Percentiles rank a stretch among this genome's conserved stretches.
These are phyloP conservation scores for Sciurus vulgaris DNA, from an alignment of 2,797 vertebrate species.

Conservation along the genomic window DNA sequence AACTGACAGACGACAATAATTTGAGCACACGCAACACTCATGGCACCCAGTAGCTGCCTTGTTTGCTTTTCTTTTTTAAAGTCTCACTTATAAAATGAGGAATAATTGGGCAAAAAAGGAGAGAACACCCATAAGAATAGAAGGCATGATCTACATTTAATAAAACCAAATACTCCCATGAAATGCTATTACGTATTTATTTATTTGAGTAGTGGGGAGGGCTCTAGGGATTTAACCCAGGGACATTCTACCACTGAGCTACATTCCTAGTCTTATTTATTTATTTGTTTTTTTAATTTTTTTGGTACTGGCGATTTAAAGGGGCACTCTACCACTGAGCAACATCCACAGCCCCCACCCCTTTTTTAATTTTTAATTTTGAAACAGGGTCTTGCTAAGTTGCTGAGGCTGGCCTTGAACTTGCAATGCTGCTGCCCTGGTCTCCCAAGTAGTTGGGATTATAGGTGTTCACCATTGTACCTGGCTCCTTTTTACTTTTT, in stretches of 20 bases:
- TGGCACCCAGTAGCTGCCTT: background rate
- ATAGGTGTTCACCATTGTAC: too few species aligned
- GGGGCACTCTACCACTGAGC: too few species aligned
- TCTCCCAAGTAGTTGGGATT: too few species aligned
- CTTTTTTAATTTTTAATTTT: too few species aligned
- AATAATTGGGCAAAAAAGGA: constrained; percentile 4
- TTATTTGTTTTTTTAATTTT: too few species aligned
- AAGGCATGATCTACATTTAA: constrained; percentile 23
- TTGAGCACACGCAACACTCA: constrained; percentile 1
- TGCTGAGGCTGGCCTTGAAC: too few species aligned
- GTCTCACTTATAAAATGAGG: constrained; percentile 35
- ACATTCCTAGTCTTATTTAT: background rate
- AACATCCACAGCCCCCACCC: too few species aligned
- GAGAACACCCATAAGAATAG: background rate
- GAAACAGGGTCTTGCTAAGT: too few species aligned
- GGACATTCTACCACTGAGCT: background rate
- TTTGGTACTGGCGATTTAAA: too few species aligned
- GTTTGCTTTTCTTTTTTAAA: constrained; percentile 53
- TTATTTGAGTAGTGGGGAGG: too few species aligned
- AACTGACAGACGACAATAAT: background rate
- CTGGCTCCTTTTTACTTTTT: too few species aligned
- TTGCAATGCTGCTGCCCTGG: too few species aligned
- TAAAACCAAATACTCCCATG: background rate
- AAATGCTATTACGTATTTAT: background rate
- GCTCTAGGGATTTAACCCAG: background rate